Evolutionary conservation across 2,797 vertebrate genomes (phyloP).

Genomic region (Iguana delicatissima): DNA sequence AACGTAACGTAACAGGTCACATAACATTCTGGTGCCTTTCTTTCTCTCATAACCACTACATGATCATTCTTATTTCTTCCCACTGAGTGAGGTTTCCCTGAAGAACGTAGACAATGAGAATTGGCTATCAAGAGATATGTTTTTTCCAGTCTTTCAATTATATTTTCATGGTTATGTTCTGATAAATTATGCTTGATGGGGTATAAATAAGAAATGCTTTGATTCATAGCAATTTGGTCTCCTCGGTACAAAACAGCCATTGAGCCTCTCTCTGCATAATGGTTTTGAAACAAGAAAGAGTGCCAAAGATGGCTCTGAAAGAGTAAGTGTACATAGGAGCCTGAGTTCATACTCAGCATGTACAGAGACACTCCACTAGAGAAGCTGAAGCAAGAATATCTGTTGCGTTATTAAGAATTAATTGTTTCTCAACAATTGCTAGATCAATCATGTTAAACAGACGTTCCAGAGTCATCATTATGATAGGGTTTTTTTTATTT

Average conservation of each 20-base stretch:
- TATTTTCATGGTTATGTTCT: not conserved
- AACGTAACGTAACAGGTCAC: no score
- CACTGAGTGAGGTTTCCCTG: not conserved
- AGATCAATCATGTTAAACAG: no score
- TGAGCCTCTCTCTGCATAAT: no score
- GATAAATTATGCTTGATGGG: not conserved
- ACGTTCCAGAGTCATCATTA: not conserved
- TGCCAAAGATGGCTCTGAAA: not conserved
- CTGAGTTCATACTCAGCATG: not conserved
- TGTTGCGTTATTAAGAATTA: not conserved
- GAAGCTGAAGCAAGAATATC: not conserved
- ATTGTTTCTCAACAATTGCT: not conserved
- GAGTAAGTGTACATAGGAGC: not conserved
- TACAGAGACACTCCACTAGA: not conserved
- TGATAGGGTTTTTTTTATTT: not conserved
- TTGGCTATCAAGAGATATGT: not conserved
- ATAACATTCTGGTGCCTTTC: no score
- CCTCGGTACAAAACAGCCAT: not conserved
- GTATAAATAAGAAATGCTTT: not conserved
- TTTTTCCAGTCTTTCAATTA: not conserved
- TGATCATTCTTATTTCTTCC: not conserved
- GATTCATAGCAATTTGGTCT: not conserved
- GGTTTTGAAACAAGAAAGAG: not conserved
- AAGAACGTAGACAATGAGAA: not conserved
- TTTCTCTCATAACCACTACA: slow-evolving; percentile 9